Percentiles rank a stretch among this genome's conserved stretches.
Conservation (phyloP, 2,113 vertebrate species). For the Ciconia stormi region DNA sequence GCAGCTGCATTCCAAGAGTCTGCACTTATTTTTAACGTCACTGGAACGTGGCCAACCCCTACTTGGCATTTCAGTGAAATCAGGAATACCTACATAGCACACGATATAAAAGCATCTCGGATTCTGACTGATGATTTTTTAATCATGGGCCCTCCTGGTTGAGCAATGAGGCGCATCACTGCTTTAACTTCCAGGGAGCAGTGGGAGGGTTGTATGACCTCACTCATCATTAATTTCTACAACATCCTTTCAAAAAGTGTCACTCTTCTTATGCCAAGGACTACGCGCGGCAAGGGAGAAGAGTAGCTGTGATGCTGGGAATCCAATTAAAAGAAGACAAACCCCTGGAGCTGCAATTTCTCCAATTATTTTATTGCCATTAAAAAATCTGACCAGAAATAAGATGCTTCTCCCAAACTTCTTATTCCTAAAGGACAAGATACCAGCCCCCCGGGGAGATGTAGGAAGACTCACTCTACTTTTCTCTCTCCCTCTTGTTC, state of each 20-base stretch:
- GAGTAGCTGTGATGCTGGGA: background rate
- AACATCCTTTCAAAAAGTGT: background rate
- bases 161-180: background rate
- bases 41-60: background rate
- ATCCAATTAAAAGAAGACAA: constrained; percentile 30
- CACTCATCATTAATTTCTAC: constrained; percentile 32
- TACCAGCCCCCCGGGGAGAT: background rate
- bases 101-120: background rate
- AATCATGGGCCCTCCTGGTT: background rate
- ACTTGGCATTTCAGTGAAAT: background rate
- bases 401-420: background rate
- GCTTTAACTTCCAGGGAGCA: constrained; percentile 39
- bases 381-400: background rate
- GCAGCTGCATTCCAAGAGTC: background rate
- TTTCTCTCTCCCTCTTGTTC: background rate
- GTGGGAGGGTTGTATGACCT: constrained; percentile 37
- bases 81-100: background rate
- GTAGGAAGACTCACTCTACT: background rate
- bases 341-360: background rate
- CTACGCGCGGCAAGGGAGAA: background rate
- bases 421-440: background rate
- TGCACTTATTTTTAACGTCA: background rate
- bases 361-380: background rate
- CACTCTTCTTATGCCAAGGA: constrained; percentile 16
- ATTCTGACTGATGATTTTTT: background rate